phyloP scores from a whole-genome alignment of 1,140 invertebrate genomes.

The Goniozus legneri region DNA sequence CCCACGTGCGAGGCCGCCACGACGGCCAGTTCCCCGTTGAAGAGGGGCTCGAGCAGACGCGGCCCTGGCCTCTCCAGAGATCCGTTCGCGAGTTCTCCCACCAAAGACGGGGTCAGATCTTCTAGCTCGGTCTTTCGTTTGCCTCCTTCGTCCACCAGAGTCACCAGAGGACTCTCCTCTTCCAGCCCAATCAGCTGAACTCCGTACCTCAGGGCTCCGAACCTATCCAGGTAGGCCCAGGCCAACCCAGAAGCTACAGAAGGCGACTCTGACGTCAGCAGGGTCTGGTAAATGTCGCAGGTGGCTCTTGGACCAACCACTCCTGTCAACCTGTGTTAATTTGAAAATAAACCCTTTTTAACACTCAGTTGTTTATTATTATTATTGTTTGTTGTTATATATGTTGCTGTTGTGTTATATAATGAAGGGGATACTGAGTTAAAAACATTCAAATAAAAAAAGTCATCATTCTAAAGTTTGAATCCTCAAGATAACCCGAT shows the following conservation, averaged over 20 bases:
- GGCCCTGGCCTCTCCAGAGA: slow-evolving; percentile 64
- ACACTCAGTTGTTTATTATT: too few species aligned
- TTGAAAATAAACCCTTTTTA: too few species aligned
- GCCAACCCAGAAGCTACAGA: slow-evolving; percentile 64
- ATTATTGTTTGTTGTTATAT: too few species aligned
- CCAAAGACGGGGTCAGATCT: slow-evolving; percentile 62
- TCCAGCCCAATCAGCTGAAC: slow-evolving; percentile 59
- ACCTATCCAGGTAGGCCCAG: slow-evolving; percentile 73
- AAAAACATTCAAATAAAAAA: too few species aligned
- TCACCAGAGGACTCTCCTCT: slow-evolving; percentile 63
- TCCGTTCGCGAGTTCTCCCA: slow-evolving; percentile 65
- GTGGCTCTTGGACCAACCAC: slow-evolving; percentile 66
- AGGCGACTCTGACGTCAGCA: slow-evolving; percentile 54
- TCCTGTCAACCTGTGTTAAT: too few species aligned
- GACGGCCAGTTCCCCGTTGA: slow-evolving; percentile 73
- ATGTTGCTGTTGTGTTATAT: too few species aligned
- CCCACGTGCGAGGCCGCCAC: slow-evolving; percentile 63
- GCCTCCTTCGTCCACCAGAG: slow-evolving; percentile 66
- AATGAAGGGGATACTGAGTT: too few species aligned
- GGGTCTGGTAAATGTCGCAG: slow-evolving; percentile 77
- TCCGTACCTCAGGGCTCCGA: slow-evolving; percentile 68
- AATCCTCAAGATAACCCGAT: too few species aligned
- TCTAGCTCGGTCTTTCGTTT: slow-evolving; percentile 67
- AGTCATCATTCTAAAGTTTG: too few species aligned
- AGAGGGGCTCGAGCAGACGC: slow-evolving; percentile 72